Evolutionary conservation across 2,113 vertebrate species (phyloP).

Genomic region (Uria lomvia): DNA sequence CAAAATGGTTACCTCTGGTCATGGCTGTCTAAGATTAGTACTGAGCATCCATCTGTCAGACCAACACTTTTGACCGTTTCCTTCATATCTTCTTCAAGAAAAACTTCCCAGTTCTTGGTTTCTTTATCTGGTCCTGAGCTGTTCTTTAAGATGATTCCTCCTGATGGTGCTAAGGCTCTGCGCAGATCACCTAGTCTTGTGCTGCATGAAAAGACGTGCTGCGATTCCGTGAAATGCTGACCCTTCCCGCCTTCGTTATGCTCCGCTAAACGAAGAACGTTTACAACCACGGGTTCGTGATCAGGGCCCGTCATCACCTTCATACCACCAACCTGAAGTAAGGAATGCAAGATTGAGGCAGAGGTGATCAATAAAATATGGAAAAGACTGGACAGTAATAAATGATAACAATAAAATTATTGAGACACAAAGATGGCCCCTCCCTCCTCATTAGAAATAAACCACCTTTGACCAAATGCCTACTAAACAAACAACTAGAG

Average conservation of each 20-base stretch:
- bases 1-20: constrained; percentile 75
- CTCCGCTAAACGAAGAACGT: constrained; percentile 73
- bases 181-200: constrained; percentile 49
- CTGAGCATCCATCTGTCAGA: constrained; percentile 81
- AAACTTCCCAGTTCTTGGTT: constrained; percentile 76
- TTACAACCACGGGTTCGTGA: constrained; percentile 86
- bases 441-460: background rate
- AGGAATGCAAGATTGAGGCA: background rate
- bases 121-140: background rate
- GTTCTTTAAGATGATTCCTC: constrained; percentile 67
- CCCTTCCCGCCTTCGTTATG: constrained; percentile 40
- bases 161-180: constrained; percentile 55
- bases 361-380: background rate
- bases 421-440: background rate
- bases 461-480: background rate
- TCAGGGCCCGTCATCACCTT: constrained; percentile 76
- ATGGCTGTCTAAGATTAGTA: constrained; percentile 80
- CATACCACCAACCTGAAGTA: constrained; percentile 81
- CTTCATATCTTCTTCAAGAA: constrained; percentile 76
- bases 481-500: background rate
- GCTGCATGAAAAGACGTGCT: constrained; percentile 61
- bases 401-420: background rate
- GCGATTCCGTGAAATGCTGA: constrained; percentile 48
- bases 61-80: constrained; percentile 82
- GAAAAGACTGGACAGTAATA: background rate